phyloP scores from a whole-genome alignment of 2,888 invertebrate genomes.

The Mythimna ferrago region DNA sequence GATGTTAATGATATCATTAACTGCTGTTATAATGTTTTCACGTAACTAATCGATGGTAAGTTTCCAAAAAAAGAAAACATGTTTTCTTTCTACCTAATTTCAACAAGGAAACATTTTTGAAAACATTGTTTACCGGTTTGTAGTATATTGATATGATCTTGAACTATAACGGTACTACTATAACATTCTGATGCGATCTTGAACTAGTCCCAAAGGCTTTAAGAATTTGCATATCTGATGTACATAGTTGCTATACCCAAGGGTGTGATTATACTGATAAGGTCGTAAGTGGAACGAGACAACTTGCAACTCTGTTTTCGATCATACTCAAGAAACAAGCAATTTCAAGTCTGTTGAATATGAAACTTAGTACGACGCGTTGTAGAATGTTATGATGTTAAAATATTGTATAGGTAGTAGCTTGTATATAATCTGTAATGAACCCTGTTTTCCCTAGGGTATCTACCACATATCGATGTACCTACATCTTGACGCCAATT shows the following conservation, averaged over 20 bases:
- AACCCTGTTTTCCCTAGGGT: neutral
- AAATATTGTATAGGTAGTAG: neutral
- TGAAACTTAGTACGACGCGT: neutral
- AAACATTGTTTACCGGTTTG: neutral
- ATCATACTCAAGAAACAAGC: conserved; percentile 35
- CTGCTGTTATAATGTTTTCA: neutral
- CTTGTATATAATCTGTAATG: neutral
- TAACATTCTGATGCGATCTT: conserved; percentile 17
- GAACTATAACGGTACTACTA: neutral
- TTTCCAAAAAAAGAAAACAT: neutral
- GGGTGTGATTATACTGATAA: conserved; percentile 41
- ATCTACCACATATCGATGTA: neutral
- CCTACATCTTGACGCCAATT: no score
- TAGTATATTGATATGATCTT: neutral
- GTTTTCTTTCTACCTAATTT: neutral
- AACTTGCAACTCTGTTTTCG: conserved; percentile 36
- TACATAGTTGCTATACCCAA: conserved; percentile 30
- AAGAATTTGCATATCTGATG: conserved; percentile 50
- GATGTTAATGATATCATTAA: no score
- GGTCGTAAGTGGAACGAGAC: conserved; percentile 24
- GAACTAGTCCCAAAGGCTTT: conserved; percentile 16
- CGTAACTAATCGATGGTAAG: neutral
- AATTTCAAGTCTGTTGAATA: conserved; percentile 6
- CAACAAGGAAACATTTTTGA: neutral
- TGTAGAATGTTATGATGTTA: neutral